These are phyloP conservation scores for Rhizoglyphus robini DNA, from an alignment of 1,140 invertebrate species.

Conservation along the genomic window DNA sequence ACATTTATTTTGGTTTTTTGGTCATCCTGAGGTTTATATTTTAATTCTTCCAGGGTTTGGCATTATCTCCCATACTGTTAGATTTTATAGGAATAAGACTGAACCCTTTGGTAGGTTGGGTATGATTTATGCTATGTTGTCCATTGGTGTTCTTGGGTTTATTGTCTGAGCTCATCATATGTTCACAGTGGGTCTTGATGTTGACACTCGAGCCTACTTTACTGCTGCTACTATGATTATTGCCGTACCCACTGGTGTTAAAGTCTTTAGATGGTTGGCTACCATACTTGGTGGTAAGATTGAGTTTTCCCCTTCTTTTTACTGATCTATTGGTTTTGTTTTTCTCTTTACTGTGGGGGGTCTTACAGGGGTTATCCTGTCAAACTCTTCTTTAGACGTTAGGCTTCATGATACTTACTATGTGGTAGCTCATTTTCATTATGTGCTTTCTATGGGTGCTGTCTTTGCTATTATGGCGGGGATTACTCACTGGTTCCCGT, in stretches of 20 bases:
- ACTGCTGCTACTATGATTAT: slow-evolving; percentile 56
- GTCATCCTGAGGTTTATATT: too few species aligned
- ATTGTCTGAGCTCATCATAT: slow-evolving; percentile 56
- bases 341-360: too few species aligned
- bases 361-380: too few species aligned
- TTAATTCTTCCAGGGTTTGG: too few species aligned
- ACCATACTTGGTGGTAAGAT: slow-evolving; percentile 37
- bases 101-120: slow-evolving; percentile 44
- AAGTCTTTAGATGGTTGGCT: slow-evolving; percentile 44
- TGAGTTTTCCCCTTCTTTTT: slow-evolving; percentile 39
- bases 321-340: slow-evolving; percentile 54
- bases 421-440: too few species aligned
- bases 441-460: too few species aligned
- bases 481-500: too few species aligned
- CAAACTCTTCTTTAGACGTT: too few species aligned
- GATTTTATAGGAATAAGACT: slow-evolving; percentile 44
- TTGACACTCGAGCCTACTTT: slow-evolving; percentile 56
- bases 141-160: slow-evolving; percentile 37
- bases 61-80: too few species aligned
- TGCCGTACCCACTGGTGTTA: slow-evolving; percentile 42
- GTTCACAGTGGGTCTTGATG: slow-evolving; percentile 56
- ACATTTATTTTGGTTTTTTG: too few species aligned
- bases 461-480: too few species aligned
- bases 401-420: too few species aligned
- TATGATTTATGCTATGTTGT: slow-evolving; percentile 48